Percentiles rank a stretch among this genome's conserved stretches.
phyloP scores from a whole-genome alignment of 2,888 invertebrate genomes.

The Drosophila mulleri region DNA sequence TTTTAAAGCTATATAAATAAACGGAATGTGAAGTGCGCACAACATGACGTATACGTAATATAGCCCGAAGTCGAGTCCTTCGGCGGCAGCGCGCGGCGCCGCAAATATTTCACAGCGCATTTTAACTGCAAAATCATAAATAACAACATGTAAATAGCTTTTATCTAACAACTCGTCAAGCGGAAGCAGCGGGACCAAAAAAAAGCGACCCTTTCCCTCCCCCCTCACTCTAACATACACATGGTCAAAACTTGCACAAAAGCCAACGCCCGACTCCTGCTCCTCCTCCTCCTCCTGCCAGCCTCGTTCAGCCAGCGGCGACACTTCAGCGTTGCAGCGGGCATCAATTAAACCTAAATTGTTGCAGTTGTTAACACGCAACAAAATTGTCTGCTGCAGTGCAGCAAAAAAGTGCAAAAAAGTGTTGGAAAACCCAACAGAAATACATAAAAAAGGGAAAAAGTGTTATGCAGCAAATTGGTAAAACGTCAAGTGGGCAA shows the following conservation, averaged over 20 bases:
- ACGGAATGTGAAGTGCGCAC: conserved; percentile 42
- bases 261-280: conserved; percentile 15
- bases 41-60: conserved; percentile 65
- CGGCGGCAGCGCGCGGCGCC: conserved; percentile 13
- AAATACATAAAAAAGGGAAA: conserved; percentile 5
- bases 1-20: conserved; percentile 55
- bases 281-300: not conserved
- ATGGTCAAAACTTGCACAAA: conserved; percentile 65
- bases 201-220: conserved; percentile 4
- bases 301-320: conserved; percentile 50
- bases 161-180: conserved; percentile 80
- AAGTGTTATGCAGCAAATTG: conserved; percentile 61
- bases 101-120: conserved; percentile 71
- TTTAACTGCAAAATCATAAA: conserved; percentile 80
- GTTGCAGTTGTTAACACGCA: conserved; percentile 81
- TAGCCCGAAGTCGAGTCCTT: conserved; percentile 40
- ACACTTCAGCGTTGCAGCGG: conserved; percentile 74
- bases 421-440: conserved; percentile 29
- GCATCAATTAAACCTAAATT: conserved; percentile 81
- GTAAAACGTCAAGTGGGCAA: conserved; percentile 77
- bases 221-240: conserved; percentile 35
- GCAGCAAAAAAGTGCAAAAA: conserved; percentile 60
- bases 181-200: conserved; percentile 56
- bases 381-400: conserved; percentile 79
- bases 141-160: conserved; percentile 81